Evolutionary conservation across 2,113 vertebrate species (phyloP), one percentile per base, ranked within the genome.

Genomic region (Actenoides lindsayi): DNA sequence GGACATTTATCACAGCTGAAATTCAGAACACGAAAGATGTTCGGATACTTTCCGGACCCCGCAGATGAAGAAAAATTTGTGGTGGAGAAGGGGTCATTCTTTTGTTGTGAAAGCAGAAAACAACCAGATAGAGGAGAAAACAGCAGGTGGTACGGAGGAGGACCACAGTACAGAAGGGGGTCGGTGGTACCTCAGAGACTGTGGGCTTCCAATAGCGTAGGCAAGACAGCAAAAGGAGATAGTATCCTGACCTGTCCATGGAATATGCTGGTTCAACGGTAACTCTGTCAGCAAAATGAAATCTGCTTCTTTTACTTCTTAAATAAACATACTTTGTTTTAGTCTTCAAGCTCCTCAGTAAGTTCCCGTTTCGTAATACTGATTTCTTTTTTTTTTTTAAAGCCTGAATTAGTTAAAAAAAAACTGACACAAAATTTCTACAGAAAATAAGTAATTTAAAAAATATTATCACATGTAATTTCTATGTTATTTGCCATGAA

Each of bases 41-140:
- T 77, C 53, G 54, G 14, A 16, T 25, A 25, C 3, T 73, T 54
- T 62, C 18, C 30, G 11, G 17, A 64, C 54, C 25, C 83, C 20
- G 7, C 1, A 0, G 19, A 25, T 42, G 17, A 67, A 69, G 30
- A 68, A 79, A 39, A 3, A 25, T 15, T 41, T 42, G 6, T 76
- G 44, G 6, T 6, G 4, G 30, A 69, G 44, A 79, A 84, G 8
- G 9, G 5, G 16, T 48, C 11, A 23, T 50, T 84, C 27, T 31
- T 80, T 41, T 2, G 0, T n/a, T 56, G 24, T 31, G 65, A 80
- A 44, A 90, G 56, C 19, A 75, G 64, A 0, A 0, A 86, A 17
- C 18, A 65, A 8, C 2, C 8, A 11, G 1, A 18, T 2, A 80
- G 1, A 27, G 71, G 33, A 84, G 31, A 35, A 87, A 92, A 64